A percentile compares a stretch with the other conserved stretches of the same genome.
Evolutionary conservation across 2,797 vertebrate species (phyloP).

Genomic region (Botia almorhae): DNA sequence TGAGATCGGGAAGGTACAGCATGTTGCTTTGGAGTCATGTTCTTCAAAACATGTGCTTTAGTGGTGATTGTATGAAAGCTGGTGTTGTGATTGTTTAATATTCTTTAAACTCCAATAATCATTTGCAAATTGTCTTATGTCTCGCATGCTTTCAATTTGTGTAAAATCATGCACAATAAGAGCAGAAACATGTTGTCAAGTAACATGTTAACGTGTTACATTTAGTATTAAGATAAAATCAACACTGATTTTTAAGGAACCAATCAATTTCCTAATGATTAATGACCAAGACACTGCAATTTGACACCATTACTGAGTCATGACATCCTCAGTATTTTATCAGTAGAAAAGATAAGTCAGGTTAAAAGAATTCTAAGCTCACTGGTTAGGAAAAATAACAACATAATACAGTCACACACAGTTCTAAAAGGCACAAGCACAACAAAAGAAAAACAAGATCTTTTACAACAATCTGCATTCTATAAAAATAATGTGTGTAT

Average conservation of each 20-base stretch:
- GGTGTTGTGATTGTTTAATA: neutral
- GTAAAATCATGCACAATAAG: too few species aligned
- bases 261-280: too few species aligned
- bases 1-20: constrained; percentile 1
- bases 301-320: neutral
- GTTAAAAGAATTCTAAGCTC: too few species aligned
- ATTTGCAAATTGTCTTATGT: neutral
- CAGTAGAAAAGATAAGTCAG: too few species aligned
- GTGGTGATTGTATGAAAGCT: constrained; percentile 3
- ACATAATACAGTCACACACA: neutral
- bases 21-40: neutral
- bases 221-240: too few species aligned
- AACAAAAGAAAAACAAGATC: neutral
- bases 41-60: constrained; percentile 1
- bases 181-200: too few species aligned
- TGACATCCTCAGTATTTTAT: neutral
- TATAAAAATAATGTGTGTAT: neutral
- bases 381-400: too few species aligned
- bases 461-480: neutral
- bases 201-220: neutral
- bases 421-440: neutral
- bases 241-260: too few species aligned
- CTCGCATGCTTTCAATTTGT: neutral
- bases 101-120: neutral
- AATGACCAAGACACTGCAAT: neutral